Evolutionary conservation across 2,113 vertebrate species (phyloP).

Genomic region (Pluvialis apricaria): DNA sequence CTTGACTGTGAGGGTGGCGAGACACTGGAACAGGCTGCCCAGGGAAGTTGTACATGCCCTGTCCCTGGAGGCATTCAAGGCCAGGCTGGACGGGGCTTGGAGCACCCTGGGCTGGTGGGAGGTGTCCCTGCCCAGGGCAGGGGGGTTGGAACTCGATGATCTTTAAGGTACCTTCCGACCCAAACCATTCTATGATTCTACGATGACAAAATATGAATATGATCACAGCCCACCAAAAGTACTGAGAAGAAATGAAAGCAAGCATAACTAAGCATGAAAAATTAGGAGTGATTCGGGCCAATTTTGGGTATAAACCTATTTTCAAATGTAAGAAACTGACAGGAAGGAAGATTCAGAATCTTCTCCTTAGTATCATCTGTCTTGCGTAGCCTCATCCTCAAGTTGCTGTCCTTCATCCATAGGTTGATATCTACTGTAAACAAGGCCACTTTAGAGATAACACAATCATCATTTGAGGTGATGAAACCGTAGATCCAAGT

Average conservation of each 20-base stretch:
- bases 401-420: neutral
- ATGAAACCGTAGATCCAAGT: neutral
- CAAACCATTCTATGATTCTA: no score
- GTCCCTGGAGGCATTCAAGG: no score
- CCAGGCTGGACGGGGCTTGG: no score
- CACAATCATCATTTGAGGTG: neutral
- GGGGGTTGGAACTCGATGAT: no score
- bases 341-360: neutral
- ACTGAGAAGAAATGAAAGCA: neutral
- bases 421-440: neutral
- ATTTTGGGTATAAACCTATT: neutral
- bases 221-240: neutral
- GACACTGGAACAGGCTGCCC: no score
- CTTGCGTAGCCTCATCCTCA: neutral
- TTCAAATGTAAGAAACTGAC: neutral
- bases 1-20: no score
- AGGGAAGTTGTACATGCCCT: no score
- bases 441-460: neutral
- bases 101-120: no score
- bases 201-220: neutral
- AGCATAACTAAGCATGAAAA: neutral
- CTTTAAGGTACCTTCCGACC: no score
- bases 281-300: neutral
- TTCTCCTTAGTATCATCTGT: neutral
- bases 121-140: no score